phyloP scores from a whole-genome alignment of 2,113 vertebrate genomes.

The Rousettus leschenaultii region DNA sequence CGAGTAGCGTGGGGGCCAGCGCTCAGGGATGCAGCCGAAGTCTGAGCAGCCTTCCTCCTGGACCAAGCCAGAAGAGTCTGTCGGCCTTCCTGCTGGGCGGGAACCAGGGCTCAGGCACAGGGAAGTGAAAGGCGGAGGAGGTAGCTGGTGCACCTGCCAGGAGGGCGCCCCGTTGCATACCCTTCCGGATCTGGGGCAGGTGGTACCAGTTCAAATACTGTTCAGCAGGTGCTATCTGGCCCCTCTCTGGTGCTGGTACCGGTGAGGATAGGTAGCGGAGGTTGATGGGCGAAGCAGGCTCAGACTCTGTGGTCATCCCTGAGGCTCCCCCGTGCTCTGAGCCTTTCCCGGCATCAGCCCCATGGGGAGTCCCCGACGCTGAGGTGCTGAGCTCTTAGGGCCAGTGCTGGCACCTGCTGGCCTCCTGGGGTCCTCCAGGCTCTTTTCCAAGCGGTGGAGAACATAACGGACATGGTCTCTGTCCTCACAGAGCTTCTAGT shows the following conservation, averaged over 20 bases:
- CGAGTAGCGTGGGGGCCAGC: neutral
- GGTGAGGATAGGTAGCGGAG: neutral
- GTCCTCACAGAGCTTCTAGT: neutral
- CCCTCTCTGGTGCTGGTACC: neutral
- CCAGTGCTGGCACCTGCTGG: neutral
- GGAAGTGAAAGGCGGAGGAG: neutral
- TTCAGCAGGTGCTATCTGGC: neutral
- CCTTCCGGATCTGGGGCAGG: neutral
- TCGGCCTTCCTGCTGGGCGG: neutral
- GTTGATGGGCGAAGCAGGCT: neutral
- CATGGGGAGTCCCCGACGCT: fast-evolving
- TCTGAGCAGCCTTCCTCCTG: neutral
- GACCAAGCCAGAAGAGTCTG: neutral
- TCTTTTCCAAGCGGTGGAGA: neutral
- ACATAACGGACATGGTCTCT: neutral
- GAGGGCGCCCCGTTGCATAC: neutral
- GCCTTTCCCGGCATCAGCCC: too few species aligned
- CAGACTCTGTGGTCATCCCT: neutral
- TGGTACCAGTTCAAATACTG: neutral
- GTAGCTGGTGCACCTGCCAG: neutral
- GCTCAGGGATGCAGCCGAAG: neutral
- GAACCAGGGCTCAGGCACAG: neutral
- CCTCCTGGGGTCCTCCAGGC: neutral
- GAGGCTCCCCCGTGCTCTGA: neutral
- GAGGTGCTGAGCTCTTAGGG: neutral